Conservation (phyloP, 2,113 vertebrate species). For the Solea solea region DNA sequence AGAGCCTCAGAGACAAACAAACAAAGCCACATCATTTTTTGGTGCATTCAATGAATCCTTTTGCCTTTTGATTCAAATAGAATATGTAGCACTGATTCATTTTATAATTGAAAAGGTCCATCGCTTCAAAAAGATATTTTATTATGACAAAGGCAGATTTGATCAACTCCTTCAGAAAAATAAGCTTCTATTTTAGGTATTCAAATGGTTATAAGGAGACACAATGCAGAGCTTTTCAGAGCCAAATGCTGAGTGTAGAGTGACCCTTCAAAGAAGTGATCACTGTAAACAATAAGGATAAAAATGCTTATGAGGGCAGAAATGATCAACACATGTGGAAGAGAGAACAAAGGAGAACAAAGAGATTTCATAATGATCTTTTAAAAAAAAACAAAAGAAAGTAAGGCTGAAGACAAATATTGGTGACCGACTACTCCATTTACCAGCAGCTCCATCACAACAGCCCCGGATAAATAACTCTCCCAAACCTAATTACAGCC, state of each 20-base stretch:
- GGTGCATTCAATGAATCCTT: constrained; percentile 24
- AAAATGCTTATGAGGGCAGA: background rate
- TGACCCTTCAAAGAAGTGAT: background rate
- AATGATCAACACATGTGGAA: constrained; percentile 12
- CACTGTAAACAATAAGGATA: background rate
- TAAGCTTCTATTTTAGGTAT: too few relatives aligned
- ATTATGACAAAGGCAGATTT: background rate
- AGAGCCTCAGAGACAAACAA: constrained; percentile 18
- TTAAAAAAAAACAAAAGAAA: background rate
- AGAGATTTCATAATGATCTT: too few relatives aligned
- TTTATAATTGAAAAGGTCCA: constrained; percentile 30
- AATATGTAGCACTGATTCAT: constrained; percentile 15
- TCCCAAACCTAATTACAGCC: constrained; percentile 33
- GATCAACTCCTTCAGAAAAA: too few relatives aligned
- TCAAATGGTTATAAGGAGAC: background rate
- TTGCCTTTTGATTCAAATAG: constrained; percentile 23
- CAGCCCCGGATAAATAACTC: constrained; percentile 32
- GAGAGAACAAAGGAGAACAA: constrained; percentile 1
- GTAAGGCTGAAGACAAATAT: background rate
- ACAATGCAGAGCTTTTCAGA: background rate
- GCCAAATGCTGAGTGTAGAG: background rate
- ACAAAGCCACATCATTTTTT: constrained; percentile 17
- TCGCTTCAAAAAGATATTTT: background rate
- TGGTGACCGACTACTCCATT: background rate
- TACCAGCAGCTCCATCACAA: constrained; percentile 9